Base-by-base conservation (phyloP, 2,888 invertebrate genomes). In the Enchytraeus crypticus region DNA sequence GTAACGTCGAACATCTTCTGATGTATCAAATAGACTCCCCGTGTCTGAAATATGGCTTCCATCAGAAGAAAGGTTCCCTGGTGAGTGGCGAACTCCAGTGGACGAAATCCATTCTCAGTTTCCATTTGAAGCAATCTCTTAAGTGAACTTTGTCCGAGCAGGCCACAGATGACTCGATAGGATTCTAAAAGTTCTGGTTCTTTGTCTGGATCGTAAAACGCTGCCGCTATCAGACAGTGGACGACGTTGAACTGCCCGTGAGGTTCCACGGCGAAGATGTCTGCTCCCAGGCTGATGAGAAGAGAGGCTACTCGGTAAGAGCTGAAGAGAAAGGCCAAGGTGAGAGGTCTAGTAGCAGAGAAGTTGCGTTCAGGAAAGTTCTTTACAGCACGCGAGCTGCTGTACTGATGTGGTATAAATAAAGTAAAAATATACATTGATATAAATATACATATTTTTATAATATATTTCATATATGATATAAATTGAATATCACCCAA, bases 21-120 rank as follows among this genome's bases (percentile, higher is more conserved):
- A 21, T 47, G 55, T n/a, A 47, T 33, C 33, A 46, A 21, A 46
- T 60, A 47, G 26, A 60, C 47, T 5, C 45, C 60, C n/a, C 27
- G 46, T 3, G 54, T 55, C 45, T 56, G 27, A 4, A 60, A 34
- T 8, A 60, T 33, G 5, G 54, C 33, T 18, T 21, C 1, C 55
- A 60, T 45, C 26, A 60, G 47, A 18, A n/a, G 14, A 18, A 55
- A 23, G 2, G 54, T 32, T 18, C 55, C 55, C 32, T 55, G 54
- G 21, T 46, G 55, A 32, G 45, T 49, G 29, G 60, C 60, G 49
- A 49, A 60, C 29, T 60, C 60, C 0, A 56, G n/a, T 23, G 60
- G 60, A n/a, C 60, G 54, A 29, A 60, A 56, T 23, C 60, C 60
- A 8, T 46, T 21, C 21, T 23, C 23, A 33, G 57, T 60, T 46